Evolutionary conservation across 2,797 vertebrate genomes (phyloP), one percentile per base, ranked within the genome.

Genomic region (Melanotaenia boesemani): DNA sequence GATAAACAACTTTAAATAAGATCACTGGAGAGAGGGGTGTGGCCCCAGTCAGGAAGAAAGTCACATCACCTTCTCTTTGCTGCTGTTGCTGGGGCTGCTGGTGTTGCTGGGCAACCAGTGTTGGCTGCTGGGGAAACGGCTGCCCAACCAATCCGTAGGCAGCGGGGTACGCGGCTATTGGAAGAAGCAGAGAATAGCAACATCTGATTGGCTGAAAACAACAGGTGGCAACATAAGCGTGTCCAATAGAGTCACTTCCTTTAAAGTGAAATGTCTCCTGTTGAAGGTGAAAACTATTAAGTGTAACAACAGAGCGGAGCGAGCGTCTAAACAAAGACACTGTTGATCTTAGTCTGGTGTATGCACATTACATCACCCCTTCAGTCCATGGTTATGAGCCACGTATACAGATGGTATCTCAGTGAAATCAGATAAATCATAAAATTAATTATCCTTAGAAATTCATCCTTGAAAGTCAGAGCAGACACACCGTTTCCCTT

Each of bases 61-160:
- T 91, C 80, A 70, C 81, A 91, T 94, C 89, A 96, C 96, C 96
- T 95, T 97, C 96, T 70, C 96, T 93, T 80, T 96, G 96, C 80
- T 96, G 96, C 88, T 96, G 96, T 87, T 96, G 96, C 71, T 96
- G 93, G 54, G 96, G 96, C 62, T 96, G 96, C 2, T 96, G 95
- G 76, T 96, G 96, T 94, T 97, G 97, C 89, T 96, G 95, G 82
- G 95, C 91, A 70, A 97, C 95, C 83, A 96, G 89, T 81, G 96
- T 93, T 15, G 95, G 96, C 86, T 96, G 96, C 91, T 97, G 97
- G 65, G 96, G 94, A 85, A 96, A 97, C 2, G 96, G 96, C 61
- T 96, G 96, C 1, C 96, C 95, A 15, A 98, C 95, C 93, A 97
- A 94, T 92, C 96, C 96, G 61, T 97, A 97, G 60, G 97, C 96